Evolutionary conservation across 2,113 vertebrate genomes (phyloP).

Genomic region (Lepus americanus): DNA sequence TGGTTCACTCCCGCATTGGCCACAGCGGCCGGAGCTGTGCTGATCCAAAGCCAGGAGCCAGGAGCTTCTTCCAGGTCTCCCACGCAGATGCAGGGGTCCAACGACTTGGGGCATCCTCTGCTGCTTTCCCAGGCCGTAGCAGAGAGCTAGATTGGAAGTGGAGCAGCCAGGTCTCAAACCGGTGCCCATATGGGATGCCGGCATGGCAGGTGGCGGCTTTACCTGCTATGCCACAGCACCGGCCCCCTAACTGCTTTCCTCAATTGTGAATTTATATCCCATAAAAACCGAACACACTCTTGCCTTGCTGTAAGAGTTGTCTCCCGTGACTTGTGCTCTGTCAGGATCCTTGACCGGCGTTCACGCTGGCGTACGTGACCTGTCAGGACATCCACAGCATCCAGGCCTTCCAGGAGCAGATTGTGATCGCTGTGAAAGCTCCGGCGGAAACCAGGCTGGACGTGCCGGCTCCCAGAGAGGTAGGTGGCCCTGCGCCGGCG

Average conservation of each 20-base stretch:
- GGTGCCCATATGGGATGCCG: too few species aligned
- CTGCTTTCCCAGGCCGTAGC: too few species aligned
- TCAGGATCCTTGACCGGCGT: conserved; percentile 86
- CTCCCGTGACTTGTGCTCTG: not conserved
- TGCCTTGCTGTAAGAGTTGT: not conserved
- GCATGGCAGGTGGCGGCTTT: too few species aligned
- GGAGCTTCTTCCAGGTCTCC: too few species aligned
- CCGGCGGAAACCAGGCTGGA: conserved; percentile 95
- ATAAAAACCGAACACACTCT: not conserved
- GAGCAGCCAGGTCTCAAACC: too few species aligned
- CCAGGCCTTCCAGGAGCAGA: conserved; percentile 92
- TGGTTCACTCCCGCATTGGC: too few species aligned
- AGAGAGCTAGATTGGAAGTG: too few species aligned
- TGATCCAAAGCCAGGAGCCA: too few species aligned
- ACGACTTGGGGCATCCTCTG: too few species aligned
- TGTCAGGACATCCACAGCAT: conserved; percentile 92
- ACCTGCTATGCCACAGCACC: too few species aligned
- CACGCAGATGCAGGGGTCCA: too few species aligned
- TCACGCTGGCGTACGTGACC: conserved; percentile 94
- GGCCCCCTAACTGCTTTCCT: not conserved
- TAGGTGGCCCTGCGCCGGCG: conserved; percentile 72
- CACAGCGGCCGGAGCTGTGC: too few species aligned
- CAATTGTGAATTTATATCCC: not conserved
- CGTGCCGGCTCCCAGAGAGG: conserved; percentile 92
- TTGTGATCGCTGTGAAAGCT: conserved; percentile 93